Evolutionary conservation across 2,888 invertebrate species (phyloP).

Genomic region (Tetramorium bicarinatum): DNA sequence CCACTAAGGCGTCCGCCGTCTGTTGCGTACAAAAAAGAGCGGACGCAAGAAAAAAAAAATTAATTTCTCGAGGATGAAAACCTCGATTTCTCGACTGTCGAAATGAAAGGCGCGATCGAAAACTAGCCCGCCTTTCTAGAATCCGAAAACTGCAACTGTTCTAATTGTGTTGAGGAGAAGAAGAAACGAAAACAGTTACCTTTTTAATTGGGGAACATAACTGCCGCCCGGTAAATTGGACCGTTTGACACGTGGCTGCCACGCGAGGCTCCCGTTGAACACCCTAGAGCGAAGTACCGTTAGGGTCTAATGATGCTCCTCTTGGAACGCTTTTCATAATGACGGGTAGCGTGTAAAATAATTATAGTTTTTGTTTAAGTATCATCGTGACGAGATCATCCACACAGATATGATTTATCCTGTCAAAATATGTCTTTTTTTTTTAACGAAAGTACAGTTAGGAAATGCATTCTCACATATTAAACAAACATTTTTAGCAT

Average conservation of each 20-base stretch:
- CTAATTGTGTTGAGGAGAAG: slow-evolving; percentile 69
- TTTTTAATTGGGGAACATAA: slow-evolving; percentile 79
- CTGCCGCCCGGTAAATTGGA: slow-evolving; percentile 78
- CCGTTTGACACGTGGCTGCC: slow-evolving; percentile 77
- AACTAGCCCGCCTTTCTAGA: slow-evolving; percentile 39
- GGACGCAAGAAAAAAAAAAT: slow-evolving; percentile 25
- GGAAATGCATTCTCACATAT: neutral
- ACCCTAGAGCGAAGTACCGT: slow-evolving; percentile 64
- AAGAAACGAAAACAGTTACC: slow-evolving; percentile 71
- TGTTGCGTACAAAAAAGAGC: slow-evolving; percentile 58
- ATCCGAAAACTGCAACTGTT: slow-evolving; percentile 56
- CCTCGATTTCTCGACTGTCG: slow-evolving; percentile 61
- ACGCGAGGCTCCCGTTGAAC: slow-evolving; percentile 73
- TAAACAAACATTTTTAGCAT: neutral
- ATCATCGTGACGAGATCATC: neutral
- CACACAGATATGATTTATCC: neutral
- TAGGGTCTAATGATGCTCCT: slow-evolving; percentile 65
- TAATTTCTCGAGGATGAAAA: slow-evolving; percentile 61
- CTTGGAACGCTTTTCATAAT: slow-evolving; percentile 67
- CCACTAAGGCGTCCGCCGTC: slow-evolving; percentile 66
- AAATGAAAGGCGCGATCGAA: slow-evolving; percentile 65
- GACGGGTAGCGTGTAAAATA: slow-evolving; percentile 73
- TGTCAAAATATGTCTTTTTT: neutral
- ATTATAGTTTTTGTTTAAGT: slow-evolving; percentile 64
- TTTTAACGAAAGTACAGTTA: neutral